Evolutionary conservation across 2,113 vertebrate species (phyloP), one percentile per base, ranked within the genome.

Genomic region (Scopus umbretta): DNA sequence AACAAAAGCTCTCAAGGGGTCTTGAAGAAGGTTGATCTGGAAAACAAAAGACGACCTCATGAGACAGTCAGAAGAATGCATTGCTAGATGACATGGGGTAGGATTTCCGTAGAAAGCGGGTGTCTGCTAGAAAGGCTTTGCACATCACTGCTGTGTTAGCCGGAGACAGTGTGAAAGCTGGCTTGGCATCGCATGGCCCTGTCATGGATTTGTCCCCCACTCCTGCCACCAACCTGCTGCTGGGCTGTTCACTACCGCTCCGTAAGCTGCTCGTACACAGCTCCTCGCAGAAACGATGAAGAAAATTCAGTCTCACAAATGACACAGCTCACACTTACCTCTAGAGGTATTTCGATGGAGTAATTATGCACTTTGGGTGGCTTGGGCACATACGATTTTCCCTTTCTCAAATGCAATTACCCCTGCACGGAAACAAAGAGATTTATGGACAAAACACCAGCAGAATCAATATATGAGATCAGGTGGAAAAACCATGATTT

Each of bases 111-210:
- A n/a, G 70, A 25, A 38, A 20, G 42, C 0, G 43, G 30, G 18
- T 30, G 10, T 34, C 74, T 42, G 13, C 8, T 18, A 0, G 59
- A 4, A 19, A 6, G 70, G 74, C 61, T 91, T 43, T 18, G 68
- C 53, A 4, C 49, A 5, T 32, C 53, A 0, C 7, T 3, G 49
- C 52, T 38, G 1, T 1, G 6, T 21, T 9, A 40, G 43, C 86
- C 22, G 65, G 45, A 70, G 61, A 30, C 32, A 30, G 26, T 1
- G 43, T 15, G 30, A 18, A 11, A 53, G 58, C 27, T 5, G 45
- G 0, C 16, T 5, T 34, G 26, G 18, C 56, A 26, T 2, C 4
- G 7, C 27, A 1, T 1, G 36, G 73, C 58, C 1, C 0, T 19
- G 34, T 14, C 95, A 21, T 8, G 2, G 68, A 49, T 20, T 6